These are phyloP conservation scores for Drosophila melanosoma DNA, from an alignment of 2,888 invertebrate species.

Conservation along the genomic window DNA sequence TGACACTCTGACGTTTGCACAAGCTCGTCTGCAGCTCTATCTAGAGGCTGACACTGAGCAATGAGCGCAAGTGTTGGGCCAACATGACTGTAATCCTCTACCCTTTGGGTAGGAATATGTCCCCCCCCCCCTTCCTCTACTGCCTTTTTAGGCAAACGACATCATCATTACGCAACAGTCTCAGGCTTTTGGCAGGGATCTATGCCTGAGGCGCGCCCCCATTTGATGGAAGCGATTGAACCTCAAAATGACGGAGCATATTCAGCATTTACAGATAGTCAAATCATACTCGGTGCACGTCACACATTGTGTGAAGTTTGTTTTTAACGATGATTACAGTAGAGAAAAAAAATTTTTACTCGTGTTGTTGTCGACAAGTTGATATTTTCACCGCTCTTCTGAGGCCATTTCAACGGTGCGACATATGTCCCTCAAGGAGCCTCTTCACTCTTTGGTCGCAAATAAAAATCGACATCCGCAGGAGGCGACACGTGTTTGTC, in stretches of 20 bases:
- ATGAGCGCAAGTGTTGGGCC: slow-evolving; percentile 40
- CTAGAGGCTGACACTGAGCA: slow-evolving; percentile 45
- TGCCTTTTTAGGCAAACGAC: slow-evolving; percentile 1
- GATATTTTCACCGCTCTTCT: slow-evolving; percentile 22
- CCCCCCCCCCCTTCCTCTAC: background rate
- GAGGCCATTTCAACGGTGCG: slow-evolving; percentile 14
- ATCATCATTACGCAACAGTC: slow-evolving; percentile 32
- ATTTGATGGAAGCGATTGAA: slow-evolving; percentile 48
- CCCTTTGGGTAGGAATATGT: slow-evolving; percentile 15
- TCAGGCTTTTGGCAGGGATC: slow-evolving; percentile 22
- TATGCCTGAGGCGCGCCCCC: slow-evolving; percentile 4
- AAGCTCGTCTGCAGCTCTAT: slow-evolving; percentile 20
- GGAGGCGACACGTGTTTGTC: slow-evolving; percentile 47
- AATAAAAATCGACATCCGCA: slow-evolving; percentile 19
- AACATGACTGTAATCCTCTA: slow-evolving; percentile 15
- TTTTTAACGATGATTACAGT: slow-evolving; percentile 55
- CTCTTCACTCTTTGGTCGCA: background rate
- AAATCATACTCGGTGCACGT: slow-evolving; percentile 26
- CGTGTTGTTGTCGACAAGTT: slow-evolving; percentile 27
- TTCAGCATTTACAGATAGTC: slow-evolving; percentile 28
- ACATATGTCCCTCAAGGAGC: slow-evolving; percentile 24
- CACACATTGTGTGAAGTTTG: slow-evolving; percentile 16
- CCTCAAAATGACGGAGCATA: slow-evolving; percentile 27
- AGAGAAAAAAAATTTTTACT: slow-evolving; percentile 19
- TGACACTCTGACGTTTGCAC: slow-evolving; percentile 28